Evolutionary conservation across 2,797 vertebrate species (phyloP), one percentile per base, ranked within the genome.

Genomic region (Astyanax mexicanus): DNA sequence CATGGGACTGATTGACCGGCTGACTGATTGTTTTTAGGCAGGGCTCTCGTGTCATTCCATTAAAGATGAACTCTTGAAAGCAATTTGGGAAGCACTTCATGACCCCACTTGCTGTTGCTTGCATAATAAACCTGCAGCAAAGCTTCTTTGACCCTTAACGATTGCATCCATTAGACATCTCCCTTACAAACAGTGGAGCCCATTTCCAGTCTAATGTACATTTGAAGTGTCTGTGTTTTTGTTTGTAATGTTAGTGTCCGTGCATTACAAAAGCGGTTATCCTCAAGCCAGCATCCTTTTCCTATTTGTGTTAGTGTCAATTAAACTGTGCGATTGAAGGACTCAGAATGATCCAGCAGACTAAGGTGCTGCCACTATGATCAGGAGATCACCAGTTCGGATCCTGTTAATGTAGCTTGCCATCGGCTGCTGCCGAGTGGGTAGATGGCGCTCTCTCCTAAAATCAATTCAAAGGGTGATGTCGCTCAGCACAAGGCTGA

Each of bases 181-280:
- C 42, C 23, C 65, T 62, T 68, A 66, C 4, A 4, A 42, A 52
- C 7, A 23, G 38, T 60, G 35, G 21, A 52, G 37, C n/a, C 45
- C 40, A n/a, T 45, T 45, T 66, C 27, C 60, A 69, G 61, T 69
- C 78, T 69, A 75, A 69, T 75, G 68, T 69, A 47, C 51, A 47
- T 74, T 72, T 74, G 69, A 8, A 71, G 71, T 15, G 40, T 15
- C 35, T 15, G 11, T 21, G 17, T 32, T 6, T 45, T 25, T 72
- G 78, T 71, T 69, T 64, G 57, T 37, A 60, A 35, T 49, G 6
- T 58, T 57, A 38, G 55, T 12, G 12, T 10, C 42, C 7, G 32
- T 35, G 57, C 55, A 44, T 78, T 70, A 42, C 32, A 45, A 38
- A 61, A 61, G 68, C 78, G 72, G 72, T 79, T 66, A 35, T 65